A percentile compares a stretch with the other conserved stretches of the same genome.
These are phyloP conservation scores for Pelvicachromis taeniatus DNA, from an alignment of 2,113 vertebrate species.

Conservation along the genomic window DNA sequence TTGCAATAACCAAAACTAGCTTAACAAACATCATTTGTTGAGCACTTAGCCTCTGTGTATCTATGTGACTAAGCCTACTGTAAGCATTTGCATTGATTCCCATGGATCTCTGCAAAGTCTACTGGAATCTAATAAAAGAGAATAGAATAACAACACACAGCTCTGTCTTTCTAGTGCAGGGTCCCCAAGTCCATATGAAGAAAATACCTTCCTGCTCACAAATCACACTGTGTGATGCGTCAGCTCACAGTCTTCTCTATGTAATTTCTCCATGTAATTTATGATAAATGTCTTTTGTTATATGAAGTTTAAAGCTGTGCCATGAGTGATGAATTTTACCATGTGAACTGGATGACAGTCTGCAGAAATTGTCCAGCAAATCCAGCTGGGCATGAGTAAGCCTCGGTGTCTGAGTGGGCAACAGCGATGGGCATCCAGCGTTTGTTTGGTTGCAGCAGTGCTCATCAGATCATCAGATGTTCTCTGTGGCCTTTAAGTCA, in stretches of 20 bases:
- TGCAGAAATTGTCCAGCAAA: constrained; percentile 25
- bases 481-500: constrained; percentile 53
- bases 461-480: constrained; percentile 60
- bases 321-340: constrained; percentile 36
- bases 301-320: constrained; percentile 13
- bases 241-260: not conserved
- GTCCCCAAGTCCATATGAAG: not conserved
- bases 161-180: not conserved
- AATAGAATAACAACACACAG: not conserved
- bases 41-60: not conserved
- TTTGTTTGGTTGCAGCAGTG: constrained; percentile 47
- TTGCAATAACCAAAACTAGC: not conserved
- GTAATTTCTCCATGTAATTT: not conserved
- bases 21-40: not conserved
- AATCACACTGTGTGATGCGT: not conserved
- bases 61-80: not conserved
- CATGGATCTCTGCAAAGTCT: not conserved
- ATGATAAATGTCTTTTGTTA: constrained; percentile 13
- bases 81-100: not conserved
- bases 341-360: constrained; percentile 52
- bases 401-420: constrained; percentile 53
- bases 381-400: constrained; percentile 60
- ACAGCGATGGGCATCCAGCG: constrained; percentile 29
- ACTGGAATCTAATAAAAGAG: not conserved
- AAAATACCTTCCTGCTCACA: not conserved